Base-by-base conservation (phyloP, 64 coral and sea anemone genomes). In the Montipora foliosa region DNA sequence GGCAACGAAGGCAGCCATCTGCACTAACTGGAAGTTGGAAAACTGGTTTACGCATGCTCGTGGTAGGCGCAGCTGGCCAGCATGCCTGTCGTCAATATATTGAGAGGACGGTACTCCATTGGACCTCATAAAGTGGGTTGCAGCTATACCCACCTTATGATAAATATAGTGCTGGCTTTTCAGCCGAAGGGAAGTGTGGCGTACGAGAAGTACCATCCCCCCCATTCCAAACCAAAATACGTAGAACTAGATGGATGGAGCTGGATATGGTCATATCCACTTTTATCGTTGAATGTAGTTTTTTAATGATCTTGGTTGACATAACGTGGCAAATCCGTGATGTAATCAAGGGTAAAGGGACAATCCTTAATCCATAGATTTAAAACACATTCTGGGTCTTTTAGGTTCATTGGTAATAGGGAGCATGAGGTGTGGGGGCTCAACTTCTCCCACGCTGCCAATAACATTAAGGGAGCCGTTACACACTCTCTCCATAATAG, bases 361-460 rank as follows among this genome's bases (percentile, higher is more conserved):
- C 76, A 46, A 50, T 78, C 76, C 76, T 78, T 78, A 46, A 78
- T 78, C 76, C 76, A 78, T 50, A 78, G 48, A 50, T 78, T 78
- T 50, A 50, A 78, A 78, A 50, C 76, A 78, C 76, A 78, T 78
- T 50, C 76, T 78, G 29, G 76, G 76, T 50, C 25, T 15, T 44
- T 78, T 78, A 44, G 76, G 76, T 50, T 78, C 76, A 78, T 45
- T 78, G 48, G 76, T 78, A 78, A 78, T 78, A 78, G 76, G 76
- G 10, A 19, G 76, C 76, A 78, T 20, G 29, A 78, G 48, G 48
- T 78, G 76, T 44, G 76, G 76, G 29, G 76, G 29, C 29, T 78
- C 76, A 46, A 78, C 76, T 46, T 78, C 76, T 50, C 76, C 76
- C 76, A 78, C 76, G 17, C 76, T 44, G 48, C 76, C 76, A 50